Base-by-base conservation (phyloP, 1,140 invertebrate genomes). In the Drepana arcuata region DNA sequence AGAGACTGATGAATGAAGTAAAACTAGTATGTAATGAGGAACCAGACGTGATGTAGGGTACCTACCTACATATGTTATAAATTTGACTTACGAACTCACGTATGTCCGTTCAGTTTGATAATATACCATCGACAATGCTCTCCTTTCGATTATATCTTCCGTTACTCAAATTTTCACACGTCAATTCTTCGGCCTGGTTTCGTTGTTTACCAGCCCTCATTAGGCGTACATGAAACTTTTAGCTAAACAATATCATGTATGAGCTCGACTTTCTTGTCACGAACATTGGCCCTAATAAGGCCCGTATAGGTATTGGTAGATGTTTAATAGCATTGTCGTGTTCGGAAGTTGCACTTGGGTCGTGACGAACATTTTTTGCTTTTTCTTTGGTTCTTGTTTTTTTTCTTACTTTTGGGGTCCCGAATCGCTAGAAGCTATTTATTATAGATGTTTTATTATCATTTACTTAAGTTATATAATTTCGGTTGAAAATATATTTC, bases 361-460 rank as follows among this genome's bases (percentile, higher is more conserved):
- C 63, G 51, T 70, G 63, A 68, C 58, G 43, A 51, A 39, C 52
- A 48, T 67, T 69, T 73, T 68, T 69, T 70, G 54, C 55, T 36
- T 49, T 33, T 48, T 49, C 38, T 36, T 43, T 47, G 34, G 41
- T 27, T 54, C 26, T 37, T 39, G 34, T 51, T 39, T 46, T 49
- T 59, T 66, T 66, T 57, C 62, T 41, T 44, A n/a, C 47, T 43
- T 45, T 43, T 46, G 32, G 31, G 37, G 38, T 48, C 34, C 41
- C 34, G 37, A 32, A 18, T 15, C 10, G 15, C 31, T 24, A 32
- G 34, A 29, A 23, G 29, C 36, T 41, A 36, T 41, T 37, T 37
- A 12, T 32, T n/a, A n/a, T n/a, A n/a, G n/a, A n/a, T n/a, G n/a
- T n/a, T n/a, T n/a, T n/a, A n/a, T n/a, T n/a, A n/a, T n/a, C n/a